Percentiles rank a stretch among this genome's conserved stretches.
Conservation (phyloP, 2,888 invertebrate species). For the Melinaea menophilus region DNA sequence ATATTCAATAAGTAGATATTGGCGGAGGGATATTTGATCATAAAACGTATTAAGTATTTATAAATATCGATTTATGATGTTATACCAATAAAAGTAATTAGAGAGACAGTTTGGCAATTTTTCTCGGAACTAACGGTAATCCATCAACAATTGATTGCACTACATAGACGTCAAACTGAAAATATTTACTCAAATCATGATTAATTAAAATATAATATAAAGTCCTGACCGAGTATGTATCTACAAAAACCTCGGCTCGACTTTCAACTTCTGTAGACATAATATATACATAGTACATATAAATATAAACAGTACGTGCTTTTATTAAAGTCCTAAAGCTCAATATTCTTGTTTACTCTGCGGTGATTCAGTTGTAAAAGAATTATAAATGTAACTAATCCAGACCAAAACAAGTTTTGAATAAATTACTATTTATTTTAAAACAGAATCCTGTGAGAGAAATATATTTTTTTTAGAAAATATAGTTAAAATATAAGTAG, state of each 20-base stretch:
- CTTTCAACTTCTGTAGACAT: background rate
- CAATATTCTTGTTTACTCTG: background rate
- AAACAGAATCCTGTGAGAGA: too few relatives aligned
- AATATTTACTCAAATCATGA: constrained; percentile 6
- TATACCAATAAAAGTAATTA: constrained; percentile 34
- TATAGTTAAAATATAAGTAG: too few relatives aligned
- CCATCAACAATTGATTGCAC: constrained; percentile 33
- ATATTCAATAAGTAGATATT: background rate
- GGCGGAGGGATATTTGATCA: constrained; percentile 1
- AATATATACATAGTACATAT: background rate
- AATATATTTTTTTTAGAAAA: too few relatives aligned
- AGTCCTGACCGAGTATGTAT: background rate
- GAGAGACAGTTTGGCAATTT: constrained; percentile 27
- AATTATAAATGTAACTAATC: too few relatives aligned
- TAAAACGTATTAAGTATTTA: constrained; percentile 8
- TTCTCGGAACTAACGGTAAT: constrained; percentile 30
- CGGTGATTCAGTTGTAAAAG: too few relatives aligned
- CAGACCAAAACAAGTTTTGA: too few relatives aligned
- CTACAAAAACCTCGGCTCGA: background rate
- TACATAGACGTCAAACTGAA: constrained; percentile 19
- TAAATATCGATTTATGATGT: constrained; percentile 31
- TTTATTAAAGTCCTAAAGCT: background rate
- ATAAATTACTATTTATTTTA: too few relatives aligned
- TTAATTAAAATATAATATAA: background rate
- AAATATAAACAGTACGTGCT: background rate